Evolutionary conservation across 1,140 invertebrate species (phyloP).

Genomic region (Patella vulgata): DNA sequence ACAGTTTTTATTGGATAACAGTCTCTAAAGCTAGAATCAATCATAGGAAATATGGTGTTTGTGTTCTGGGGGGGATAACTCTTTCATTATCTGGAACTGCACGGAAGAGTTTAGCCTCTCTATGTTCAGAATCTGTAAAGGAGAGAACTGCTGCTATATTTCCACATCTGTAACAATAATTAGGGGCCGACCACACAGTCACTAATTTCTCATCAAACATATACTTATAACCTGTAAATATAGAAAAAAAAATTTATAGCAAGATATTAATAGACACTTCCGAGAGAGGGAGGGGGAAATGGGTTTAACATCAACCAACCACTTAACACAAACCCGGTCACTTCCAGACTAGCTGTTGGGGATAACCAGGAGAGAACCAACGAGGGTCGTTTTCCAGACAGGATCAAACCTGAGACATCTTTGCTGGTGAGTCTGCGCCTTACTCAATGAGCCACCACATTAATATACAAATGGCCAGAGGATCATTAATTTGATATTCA

Average conservation of each 20-base stretch:
- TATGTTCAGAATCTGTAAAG: slow-evolving; percentile 83
- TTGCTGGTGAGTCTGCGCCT: too few species aligned
- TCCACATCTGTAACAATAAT: slow-evolving; percentile 99
- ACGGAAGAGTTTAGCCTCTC: slow-evolving; percentile 87
- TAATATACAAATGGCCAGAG: too few species aligned
- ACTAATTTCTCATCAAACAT: slow-evolving; percentile 99
- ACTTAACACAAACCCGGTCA: too few species aligned
- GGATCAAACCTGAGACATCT: too few species aligned
- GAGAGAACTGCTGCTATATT: slow-evolving; percentile 99
- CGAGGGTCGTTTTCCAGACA: too few species aligned
- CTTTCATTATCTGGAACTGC: slow-evolving; percentile 94
- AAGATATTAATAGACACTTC: neutral
- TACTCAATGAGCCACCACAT: too few species aligned
- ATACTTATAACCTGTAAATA: slow-evolving; percentile 91
- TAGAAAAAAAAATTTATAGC: neutral
- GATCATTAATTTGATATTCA: too few species aligned
- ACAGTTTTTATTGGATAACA: too few species aligned
- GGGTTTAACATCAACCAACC: neutral
- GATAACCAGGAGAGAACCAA: too few species aligned
- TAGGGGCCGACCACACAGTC: slow-evolving; percentile 99
- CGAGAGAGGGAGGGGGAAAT: neutral
- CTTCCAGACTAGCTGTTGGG: too few species aligned
- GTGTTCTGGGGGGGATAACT: slow-evolving; percentile 88
- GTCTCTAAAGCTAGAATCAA: neutral
- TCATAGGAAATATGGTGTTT: slow-evolving; percentile 96